Evolutionary conservation across 2,113 vertebrate genomes (phyloP).

Genomic region (Laticauda laticaudata): DNA sequence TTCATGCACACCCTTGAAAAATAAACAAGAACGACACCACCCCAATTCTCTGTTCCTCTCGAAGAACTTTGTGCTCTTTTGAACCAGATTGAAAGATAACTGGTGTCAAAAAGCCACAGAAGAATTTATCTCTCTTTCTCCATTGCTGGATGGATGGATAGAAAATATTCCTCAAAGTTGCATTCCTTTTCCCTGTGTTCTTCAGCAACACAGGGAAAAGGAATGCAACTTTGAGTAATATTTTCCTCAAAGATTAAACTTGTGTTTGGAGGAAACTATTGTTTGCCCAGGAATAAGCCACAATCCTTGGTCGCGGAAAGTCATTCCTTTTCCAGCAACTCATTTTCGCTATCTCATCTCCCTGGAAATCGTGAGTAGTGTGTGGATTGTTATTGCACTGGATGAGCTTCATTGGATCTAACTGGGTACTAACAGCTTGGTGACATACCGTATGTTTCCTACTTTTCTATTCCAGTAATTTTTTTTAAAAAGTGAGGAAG

Average conservation of each 20-base stretch:
- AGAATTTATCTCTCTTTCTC: not conserved
- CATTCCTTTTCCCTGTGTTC: not conserved
- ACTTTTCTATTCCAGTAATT: not conserved
- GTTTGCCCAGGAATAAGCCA: not conserved
- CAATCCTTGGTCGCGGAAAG: not conserved
- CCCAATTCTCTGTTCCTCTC: not conserved
- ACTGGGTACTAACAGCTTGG: not conserved
- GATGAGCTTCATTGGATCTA: not conserved
- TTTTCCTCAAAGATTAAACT: not conserved
- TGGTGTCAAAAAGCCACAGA: not conserved
- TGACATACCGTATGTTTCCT: not conserved
- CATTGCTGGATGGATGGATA: not conserved
- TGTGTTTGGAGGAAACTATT: not conserved
- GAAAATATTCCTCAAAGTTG: not conserved
- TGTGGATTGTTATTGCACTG: not conserved
- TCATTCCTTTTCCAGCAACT: not conserved
- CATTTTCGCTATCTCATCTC: no score
- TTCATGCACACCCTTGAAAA: not conserved
- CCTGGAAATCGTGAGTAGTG: not conserved
- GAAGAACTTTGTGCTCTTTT: not conserved
- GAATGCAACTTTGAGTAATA: no score
- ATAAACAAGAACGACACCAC: not conserved
- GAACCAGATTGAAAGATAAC: not conserved
- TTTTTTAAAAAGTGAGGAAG: not conserved
- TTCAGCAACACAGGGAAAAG: no score